Percentiles rank a stretch among this genome's conserved stretches.
Evolutionary conservation across 2,888 invertebrate species (phyloP).

Genomic region (Pelosia muscerda): DNA sequence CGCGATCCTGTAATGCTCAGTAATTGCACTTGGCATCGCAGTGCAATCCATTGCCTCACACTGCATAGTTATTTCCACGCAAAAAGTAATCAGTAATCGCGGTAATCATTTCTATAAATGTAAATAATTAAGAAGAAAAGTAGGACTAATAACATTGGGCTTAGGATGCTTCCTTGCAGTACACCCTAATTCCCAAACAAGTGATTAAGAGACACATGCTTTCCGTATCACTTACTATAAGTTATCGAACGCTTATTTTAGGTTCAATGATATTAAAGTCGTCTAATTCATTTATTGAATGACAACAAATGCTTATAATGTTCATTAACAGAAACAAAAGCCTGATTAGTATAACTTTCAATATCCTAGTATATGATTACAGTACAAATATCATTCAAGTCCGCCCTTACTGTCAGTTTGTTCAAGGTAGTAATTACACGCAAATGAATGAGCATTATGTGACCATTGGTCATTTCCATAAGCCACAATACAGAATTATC

Average conservation of each 20-base stretch:
- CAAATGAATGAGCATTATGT: slow-evolving; percentile 32
- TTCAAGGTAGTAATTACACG: slow-evolving; percentile 29
- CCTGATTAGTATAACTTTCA: slow-evolving; percentile 3
- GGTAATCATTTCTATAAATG: neutral
- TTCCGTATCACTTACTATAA: neutral
- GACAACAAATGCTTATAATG: neutral
- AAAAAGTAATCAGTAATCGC: slow-evolving; percentile 31
- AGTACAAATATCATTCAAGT: neutral
- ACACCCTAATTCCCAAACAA: neutral
- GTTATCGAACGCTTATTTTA: neutral
- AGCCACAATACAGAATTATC: slow-evolving; percentile 32
- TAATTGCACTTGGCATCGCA: slow-evolving; percentile 31
- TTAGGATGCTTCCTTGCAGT: neutral
- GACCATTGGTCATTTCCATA: slow-evolving; percentile 40
- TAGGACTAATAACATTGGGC: neutral
- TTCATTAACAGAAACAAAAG: slow-evolving; percentile 5
- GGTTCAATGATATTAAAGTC: neutral
- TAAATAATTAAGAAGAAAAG: neutral
- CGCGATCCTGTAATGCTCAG: slow-evolving; percentile 40
- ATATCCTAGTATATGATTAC: neutral
- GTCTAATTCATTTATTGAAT: neutral
- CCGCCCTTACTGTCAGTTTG: slow-evolving; percentile 5
- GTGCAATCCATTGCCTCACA: slow-evolving; percentile 32
- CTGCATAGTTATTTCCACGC: slow-evolving; percentile 38
- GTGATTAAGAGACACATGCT: neutral